phyloP scores from a whole-genome alignment of 2,888 invertebrate species.

The Eucriotettix oculatus region DNA sequence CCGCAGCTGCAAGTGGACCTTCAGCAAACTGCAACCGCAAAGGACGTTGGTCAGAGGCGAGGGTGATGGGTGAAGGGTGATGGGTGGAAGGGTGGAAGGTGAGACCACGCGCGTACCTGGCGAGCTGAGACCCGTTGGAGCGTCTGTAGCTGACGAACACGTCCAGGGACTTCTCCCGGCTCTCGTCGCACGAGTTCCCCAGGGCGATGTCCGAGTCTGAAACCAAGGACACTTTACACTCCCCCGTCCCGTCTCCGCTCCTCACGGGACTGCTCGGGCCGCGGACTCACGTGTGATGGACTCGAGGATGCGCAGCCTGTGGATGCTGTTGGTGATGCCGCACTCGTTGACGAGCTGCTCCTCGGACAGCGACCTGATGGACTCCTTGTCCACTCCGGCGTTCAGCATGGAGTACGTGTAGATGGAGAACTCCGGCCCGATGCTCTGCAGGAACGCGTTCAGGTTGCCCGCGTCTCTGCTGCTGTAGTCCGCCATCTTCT shows the following conservation, averaged over 20 bases:
- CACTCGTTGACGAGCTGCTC: slow-evolving; percentile 86
- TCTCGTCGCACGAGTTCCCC: slow-evolving; percentile 53
- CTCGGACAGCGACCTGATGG: slow-evolving; percentile 67
- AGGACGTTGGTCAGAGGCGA: background rate
- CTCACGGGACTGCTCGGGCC: background rate
- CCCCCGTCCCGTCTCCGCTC: background rate
- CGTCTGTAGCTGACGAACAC: slow-evolving; percentile 96
- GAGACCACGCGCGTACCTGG: slow-evolving; percentile 30
- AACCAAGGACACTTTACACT: slow-evolving; percentile 14
- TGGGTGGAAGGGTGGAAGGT: background rate
- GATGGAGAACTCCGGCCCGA: slow-evolving; percentile 81
- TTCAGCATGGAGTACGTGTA: slow-evolving; percentile 95
- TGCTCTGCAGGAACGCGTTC: slow-evolving; percentile 63
- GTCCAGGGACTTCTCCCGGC: slow-evolving; percentile 77
- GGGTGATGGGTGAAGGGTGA: background rate
- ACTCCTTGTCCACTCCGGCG: slow-evolving; percentile 84
- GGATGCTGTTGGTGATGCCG: slow-evolving; percentile 85
- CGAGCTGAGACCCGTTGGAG: slow-evolving; percentile 92
- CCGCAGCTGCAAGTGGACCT: slow-evolving; percentile 89
- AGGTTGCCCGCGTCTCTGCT: slow-evolving; percentile 85
- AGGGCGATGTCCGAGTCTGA: slow-evolving; percentile 47
- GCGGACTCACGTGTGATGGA: slow-evolving; percentile 50
- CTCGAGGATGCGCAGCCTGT: slow-evolving; percentile 76
- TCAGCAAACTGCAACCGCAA: slow-evolving; percentile 50
- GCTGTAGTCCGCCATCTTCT: slow-evolving; percentile 92